Evolutionary conservation across 2,113 vertebrate species (phyloP).

Genomic region (Lethenteron reissneri): DNA sequence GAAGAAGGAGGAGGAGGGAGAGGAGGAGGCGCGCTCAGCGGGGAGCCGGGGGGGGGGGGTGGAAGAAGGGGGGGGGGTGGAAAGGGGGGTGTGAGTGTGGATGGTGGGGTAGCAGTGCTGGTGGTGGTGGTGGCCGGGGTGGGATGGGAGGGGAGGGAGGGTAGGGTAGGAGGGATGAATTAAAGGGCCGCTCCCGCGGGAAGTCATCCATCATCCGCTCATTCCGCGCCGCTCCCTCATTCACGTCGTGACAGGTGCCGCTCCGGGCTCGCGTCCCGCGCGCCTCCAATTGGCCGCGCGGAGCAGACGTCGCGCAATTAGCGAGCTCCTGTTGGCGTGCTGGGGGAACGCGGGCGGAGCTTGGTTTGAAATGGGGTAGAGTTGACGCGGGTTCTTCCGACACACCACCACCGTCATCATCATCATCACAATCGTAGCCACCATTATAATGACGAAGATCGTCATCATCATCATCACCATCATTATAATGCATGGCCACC

Average conservation of each 20-base stretch:
- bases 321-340: too few species aligned
- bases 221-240: conserved; percentile 5
- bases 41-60: conserved; percentile 4
- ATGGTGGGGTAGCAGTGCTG: background rate
- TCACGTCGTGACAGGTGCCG: background rate
- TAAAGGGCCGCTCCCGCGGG: conserved; percentile 4
- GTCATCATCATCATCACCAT: too few species aligned
- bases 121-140: background rate
- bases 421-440: too few species aligned
- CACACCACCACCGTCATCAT: too few species aligned
- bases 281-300: too few species aligned
- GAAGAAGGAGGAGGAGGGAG: background rate
- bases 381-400: too few species aligned
- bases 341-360: too few species aligned
- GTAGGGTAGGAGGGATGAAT: background rate
- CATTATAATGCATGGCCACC: too few species aligned
- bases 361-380: too few species aligned
- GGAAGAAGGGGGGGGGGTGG: background rate
- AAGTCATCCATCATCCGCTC: conserved; percentile 6
- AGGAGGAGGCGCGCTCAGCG: background rate
- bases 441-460: too few species aligned
- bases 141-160: conserved; percentile 2
- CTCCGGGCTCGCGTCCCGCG: background rate
- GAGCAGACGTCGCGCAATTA: too few species aligned
- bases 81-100: background rate